A percentile compares a stretch with the other conserved stretches of the same genome.
phyloP scores from a whole-genome alignment of 2,113 vertebrate species.

The Centropus bengalensis region DNA sequence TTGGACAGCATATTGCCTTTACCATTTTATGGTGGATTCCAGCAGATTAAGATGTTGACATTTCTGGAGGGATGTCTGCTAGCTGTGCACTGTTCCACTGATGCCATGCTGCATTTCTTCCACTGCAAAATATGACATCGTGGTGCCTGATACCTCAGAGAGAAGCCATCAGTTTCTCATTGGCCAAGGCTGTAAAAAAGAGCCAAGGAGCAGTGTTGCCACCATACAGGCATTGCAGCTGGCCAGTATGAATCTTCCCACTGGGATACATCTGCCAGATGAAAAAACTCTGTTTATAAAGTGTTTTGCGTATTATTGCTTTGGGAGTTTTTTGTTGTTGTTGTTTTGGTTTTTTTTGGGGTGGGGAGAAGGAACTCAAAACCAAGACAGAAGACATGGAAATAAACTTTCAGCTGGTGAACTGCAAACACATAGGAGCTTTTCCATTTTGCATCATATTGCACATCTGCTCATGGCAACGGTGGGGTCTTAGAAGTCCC shows the following conservation, averaged over 20 bases:
- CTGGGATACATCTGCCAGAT: not conserved
- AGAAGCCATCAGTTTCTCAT: not conserved
- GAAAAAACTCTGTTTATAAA: not conserved
- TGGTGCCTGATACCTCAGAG: not conserved
- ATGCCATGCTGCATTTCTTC: not conserved
- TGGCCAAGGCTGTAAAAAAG: not conserved
- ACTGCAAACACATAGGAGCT: not conserved
- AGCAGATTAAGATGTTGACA: not conserved
- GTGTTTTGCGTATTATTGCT: not conserved
- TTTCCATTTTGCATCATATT: not conserved
- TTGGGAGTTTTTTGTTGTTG: not conserved
- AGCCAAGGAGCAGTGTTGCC: not conserved
- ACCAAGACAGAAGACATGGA: not conserved
- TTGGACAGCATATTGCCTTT: not conserved
- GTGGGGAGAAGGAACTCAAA: not conserved
- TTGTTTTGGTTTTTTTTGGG: not conserved
- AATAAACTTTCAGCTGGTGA: not conserved
- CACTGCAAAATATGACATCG: not conserved
- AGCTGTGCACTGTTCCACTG: not conserved
- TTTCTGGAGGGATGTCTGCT: slow-evolving; percentile 30
- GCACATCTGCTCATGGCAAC: not conserved
- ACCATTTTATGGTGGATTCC: slow-evolving; percentile 7
- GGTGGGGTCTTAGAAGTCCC: not conserved
- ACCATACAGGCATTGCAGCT: not conserved
- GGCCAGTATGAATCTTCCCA: not conserved